Evolutionary conservation across 2,888 invertebrate species (phyloP).

Genomic region (Platerodrilus igneus): DNA sequence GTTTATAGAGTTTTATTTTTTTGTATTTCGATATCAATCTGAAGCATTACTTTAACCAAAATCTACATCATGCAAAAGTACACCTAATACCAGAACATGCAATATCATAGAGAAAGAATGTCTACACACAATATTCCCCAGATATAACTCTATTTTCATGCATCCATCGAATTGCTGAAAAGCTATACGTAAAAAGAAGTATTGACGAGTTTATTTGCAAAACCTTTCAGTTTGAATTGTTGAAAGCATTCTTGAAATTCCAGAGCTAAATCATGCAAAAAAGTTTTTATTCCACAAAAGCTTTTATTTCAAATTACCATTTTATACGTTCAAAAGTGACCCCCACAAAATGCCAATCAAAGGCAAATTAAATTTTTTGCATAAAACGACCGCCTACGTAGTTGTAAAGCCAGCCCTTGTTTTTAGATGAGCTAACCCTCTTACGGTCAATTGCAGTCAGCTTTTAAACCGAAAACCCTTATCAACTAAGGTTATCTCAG

Average conservation of each 20-base stretch:
- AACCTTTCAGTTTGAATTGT: too few species aligned
- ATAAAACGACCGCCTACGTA: conserved; percentile 22
- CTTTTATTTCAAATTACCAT: conserved; percentile 27
- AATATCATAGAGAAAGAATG: too few species aligned
- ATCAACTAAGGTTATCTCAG: conserved; percentile 27
- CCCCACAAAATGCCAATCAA: conserved; percentile 31
- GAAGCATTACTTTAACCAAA: too few species aligned
- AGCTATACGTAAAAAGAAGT: too few species aligned
- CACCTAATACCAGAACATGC: too few species aligned
- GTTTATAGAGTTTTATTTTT: too few species aligned
- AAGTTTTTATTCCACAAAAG: conserved; percentile 22
- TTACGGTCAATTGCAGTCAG: conserved; percentile 34
- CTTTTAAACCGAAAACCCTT: conserved; percentile 31
- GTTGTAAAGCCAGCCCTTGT: conserved; percentile 29
- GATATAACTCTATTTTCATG: too few species aligned
- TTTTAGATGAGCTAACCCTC: conserved; percentile 31
- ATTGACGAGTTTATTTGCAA: too few species aligned
- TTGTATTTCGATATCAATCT: too few species aligned
- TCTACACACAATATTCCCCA: too few species aligned
- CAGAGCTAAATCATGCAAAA: conserved; percentile 25
- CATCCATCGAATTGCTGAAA: too few species aligned
- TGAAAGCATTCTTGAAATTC: conserved; percentile 17
- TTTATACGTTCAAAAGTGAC: conserved; percentile 25
- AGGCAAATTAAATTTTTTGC: conserved; percentile 32
- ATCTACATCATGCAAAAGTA: too few species aligned